Evolutionary conservation across 2,888 invertebrate genomes (phyloP).

Genomic region (Nymphalis c-album): DNA sequence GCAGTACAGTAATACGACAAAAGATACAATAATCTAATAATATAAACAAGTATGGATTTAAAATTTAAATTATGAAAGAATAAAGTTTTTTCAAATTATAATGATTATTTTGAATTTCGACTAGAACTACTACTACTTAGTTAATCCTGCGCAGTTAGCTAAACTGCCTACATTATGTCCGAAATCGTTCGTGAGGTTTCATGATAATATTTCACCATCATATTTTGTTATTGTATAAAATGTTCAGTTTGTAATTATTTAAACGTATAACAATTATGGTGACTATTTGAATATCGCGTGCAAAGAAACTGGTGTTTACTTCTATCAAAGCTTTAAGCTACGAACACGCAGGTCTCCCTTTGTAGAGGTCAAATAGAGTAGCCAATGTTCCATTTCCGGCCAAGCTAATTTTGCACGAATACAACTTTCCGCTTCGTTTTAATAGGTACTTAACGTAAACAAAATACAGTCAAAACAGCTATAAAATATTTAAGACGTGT

Average conservation of each 20-base stretch:
- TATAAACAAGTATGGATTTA: too few species aligned
- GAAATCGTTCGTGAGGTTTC: too few species aligned
- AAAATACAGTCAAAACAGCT: not conserved
- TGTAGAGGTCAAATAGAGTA: not conserved
- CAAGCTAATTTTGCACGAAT: constrained; percentile 23
- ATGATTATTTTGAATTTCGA: too few species aligned
- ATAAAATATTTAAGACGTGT: constrained; percentile 8
- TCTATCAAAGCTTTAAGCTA: constrained; percentile 16
- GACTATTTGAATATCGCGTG: constrained; percentile 20
- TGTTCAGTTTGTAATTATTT: not conserved
- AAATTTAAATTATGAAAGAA: too few species aligned
- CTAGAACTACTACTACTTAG: too few species aligned
- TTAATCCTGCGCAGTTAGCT: too few species aligned
- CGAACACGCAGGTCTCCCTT: constrained; percentile 22
- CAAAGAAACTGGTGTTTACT: constrained; percentile 16
- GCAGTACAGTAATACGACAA: too few species aligned
- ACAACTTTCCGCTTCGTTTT: not conserved
- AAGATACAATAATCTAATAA: too few species aligned
- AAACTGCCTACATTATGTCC: too few species aligned
- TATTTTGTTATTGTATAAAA: not conserved
- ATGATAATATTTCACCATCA: too few species aligned
- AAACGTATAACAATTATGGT: not conserved
- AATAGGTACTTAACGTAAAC: constrained; percentile 3
- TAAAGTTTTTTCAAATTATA: too few species aligned
- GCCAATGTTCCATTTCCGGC: constrained; percentile 18